phyloP scores from a whole-genome alignment of 2,113 vertebrate species.

The mouse (Mus musculus) region DNA sequence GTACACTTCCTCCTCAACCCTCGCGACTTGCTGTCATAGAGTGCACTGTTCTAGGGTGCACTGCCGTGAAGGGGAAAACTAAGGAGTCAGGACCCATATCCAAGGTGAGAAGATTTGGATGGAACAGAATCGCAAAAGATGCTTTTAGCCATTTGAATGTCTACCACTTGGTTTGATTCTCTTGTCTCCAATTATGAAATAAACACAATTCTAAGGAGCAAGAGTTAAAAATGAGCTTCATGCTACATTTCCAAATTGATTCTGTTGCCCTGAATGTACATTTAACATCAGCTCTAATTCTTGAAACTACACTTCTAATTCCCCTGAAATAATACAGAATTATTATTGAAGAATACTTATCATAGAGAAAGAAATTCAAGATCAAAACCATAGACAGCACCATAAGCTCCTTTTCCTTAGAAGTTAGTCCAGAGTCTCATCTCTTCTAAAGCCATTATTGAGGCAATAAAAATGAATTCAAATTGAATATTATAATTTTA shows the following conservation, averaged over 20 bases:
- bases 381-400: conserved; percentile 19
- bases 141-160: background rate
- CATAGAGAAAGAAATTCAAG: conserved; percentile 30
- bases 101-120: background rate
- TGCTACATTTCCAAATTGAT: conserved; percentile 27
- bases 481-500: conserved; percentile 72
- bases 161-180: background rate
- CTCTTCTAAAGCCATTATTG: conserved; percentile 57
- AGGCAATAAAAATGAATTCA: conserved; percentile 72
- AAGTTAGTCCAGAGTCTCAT: conserved; percentile 62
- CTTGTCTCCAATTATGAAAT: conserved; percentile 38
- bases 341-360: conserved; percentile 39
- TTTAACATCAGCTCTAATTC: conserved; percentile 23
- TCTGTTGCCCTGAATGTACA: conserved; percentile 33
- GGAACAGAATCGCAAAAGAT: background rate
- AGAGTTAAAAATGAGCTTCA: conserved; percentile 19
- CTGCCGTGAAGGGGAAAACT: background rate
- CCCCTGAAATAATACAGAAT: conserved; percentile 16
- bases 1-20: background rate
- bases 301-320: background rate
- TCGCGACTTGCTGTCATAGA: background rate
- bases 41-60: background rate
- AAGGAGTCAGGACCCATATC: background rate
- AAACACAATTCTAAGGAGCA: conserved; percentile 31
- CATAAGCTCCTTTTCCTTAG: conserved; percentile 41